phyloP scores from a whole-genome alignment of 1,140 invertebrate genomes.

The Achroia grisella region DNA sequence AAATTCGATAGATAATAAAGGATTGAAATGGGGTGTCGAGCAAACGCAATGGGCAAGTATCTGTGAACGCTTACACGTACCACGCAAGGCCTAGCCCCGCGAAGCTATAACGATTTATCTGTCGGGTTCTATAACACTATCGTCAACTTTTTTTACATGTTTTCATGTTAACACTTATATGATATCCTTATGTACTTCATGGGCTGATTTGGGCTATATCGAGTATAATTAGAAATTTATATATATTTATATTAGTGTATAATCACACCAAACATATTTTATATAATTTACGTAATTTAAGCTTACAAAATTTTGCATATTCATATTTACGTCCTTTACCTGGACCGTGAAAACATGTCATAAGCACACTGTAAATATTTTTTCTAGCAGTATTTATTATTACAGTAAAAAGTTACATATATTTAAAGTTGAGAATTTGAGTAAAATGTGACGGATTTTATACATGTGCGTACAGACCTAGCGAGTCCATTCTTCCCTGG shows the following conservation, averaged over 20 bases:
- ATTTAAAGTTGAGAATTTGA: conserved; percentile 5
- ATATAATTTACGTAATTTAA: no score
- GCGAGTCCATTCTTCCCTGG: conserved; percentile 95
- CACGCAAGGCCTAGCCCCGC: conserved; percentile 68
- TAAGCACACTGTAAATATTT: conserved; percentile 57
- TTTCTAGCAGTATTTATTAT: conserved; percentile 11
- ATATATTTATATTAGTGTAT: no score
- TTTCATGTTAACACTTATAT: conserved; percentile 37
- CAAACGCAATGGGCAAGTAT: conserved; percentile 60
- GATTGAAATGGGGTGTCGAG: conserved; percentile 29
- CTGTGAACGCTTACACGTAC: conserved; percentile 68
- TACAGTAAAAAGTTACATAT: neutral
- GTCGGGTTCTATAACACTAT: conserved; percentile 54
- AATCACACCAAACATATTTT: no score
- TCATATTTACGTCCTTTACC: neutral
- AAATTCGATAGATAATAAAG: neutral
- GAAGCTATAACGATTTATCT: conserved; percentile 59
- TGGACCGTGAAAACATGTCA: conserved; percentile 45
- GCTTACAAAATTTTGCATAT: no score
- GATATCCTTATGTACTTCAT: no score
- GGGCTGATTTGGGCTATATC: no score
- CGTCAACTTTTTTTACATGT: conserved; percentile 46
- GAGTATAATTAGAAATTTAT: no score
- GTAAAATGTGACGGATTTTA: conserved; percentile 9
- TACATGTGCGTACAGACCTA: conserved; percentile 80